phyloP scores from a whole-genome alignment of 1,140 invertebrate genomes.

The Psilanteris sp. region DNA sequence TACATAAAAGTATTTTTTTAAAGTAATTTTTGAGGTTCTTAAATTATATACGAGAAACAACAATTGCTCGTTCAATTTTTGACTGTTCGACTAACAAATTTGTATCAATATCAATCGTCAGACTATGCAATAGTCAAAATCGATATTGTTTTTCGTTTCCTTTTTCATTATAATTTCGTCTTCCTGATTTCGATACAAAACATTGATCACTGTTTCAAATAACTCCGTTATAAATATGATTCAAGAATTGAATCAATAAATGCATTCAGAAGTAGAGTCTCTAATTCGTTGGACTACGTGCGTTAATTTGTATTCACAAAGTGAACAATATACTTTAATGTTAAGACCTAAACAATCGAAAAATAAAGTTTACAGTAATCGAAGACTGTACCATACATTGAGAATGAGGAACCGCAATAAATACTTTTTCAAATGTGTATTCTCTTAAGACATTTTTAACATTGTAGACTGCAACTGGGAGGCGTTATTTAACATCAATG shows the following conservation, averaged over 20 bases:
- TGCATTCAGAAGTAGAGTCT: too few relatives aligned
- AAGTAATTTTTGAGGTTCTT: constrained; percentile 35
- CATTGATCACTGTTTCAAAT: constrained; percentile 3
- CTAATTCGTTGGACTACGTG: too few relatives aligned
- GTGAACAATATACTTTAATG: too few relatives aligned
- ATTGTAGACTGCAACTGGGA: constrained; percentile 7
- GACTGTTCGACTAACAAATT: too few relatives aligned
- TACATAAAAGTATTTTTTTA: constrained; percentile 42
- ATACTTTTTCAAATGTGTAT: constrained; percentile 10
- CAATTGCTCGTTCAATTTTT: constrained; percentile 23
- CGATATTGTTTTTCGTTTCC: too few relatives aligned
- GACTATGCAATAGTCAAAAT: too few relatives aligned
- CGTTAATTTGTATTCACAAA: too few relatives aligned
- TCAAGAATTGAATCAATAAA: too few relatives aligned
- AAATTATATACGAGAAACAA: constrained; percentile 12
- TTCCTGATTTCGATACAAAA: too few relatives aligned
- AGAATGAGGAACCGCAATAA: constrained; percentile 4
- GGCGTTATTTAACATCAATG: constrained; percentile 1
- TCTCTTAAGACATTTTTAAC: constrained; percentile 2
- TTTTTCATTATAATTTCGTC: too few relatives aligned
- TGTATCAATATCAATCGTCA: too few relatives aligned
- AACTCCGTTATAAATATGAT: too few relatives aligned
- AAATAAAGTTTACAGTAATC: constrained; percentile 4
- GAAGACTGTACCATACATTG: constrained; percentile 5
- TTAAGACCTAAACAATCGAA: background rate